Evolutionary conservation across 2,888 invertebrate genomes (phyloP), one percentile per base, ranked within the genome.

Genomic region (Aplocera efformata): DNA sequence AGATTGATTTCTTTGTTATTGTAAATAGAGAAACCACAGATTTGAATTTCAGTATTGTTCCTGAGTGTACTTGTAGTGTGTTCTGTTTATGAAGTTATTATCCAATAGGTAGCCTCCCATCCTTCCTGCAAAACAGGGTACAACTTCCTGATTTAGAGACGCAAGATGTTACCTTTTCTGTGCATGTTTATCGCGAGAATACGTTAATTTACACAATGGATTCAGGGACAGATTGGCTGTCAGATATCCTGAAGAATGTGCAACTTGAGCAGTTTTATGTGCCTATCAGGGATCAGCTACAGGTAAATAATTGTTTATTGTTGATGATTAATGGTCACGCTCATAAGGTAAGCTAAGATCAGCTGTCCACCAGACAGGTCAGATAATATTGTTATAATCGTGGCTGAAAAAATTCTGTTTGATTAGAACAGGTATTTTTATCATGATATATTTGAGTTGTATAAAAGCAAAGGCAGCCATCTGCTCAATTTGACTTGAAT

Each of bases 191-290:
- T 53, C 48, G 51, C 50, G 51, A 42, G 49, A 49, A 39, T 47
- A 49, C 43, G 39, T 50, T 50, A 48, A 50, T 47, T 17, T 40
- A 35, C 32, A 68, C 60, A 58, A 88, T 88, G 88, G 84, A 86
- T 58, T 74, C 86, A 11, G 82, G 78, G 35, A 92, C 93, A 8
- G 95, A 96, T 73, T 94, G 94, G 94, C 86, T 98, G 42, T 93
- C 93, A 67, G 96, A 96, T 59, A 89, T 98, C 42, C 84, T 98
- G 56, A 91, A 92, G 50, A 96, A 98, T 79, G 96, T 97, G 31
- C 97, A 98, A 79, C 88, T 98, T 44, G 94, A 94, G 56, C 97
- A 97, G 78, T 98, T 98, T 80, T 93, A 96, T 69, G 91, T 94
- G 36, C 91, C 96, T 48, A 94, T 98, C 42, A 90, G 96, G 51